Conservation (phyloP, 2,888 invertebrate genomes). For the Malthinus flaveolus region DNA sequence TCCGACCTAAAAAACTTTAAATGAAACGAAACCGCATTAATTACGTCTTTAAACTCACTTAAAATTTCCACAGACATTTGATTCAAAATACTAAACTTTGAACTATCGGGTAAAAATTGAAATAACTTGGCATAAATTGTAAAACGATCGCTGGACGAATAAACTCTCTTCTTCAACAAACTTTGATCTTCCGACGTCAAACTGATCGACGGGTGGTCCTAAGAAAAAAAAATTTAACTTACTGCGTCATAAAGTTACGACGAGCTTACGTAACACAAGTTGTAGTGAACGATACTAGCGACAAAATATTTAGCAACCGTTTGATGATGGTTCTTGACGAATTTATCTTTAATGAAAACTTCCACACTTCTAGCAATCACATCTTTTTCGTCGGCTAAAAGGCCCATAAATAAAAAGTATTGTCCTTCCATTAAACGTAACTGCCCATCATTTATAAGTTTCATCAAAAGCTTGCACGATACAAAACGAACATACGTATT, state of each 20-base stretch:
- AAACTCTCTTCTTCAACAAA: constrained; percentile 7
- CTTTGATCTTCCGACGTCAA: constrained; percentile 8
- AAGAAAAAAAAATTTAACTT: not conserved
- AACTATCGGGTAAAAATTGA: constrained; percentile 7
- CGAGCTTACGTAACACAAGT: constrained; percentile 15
- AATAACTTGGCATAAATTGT: constrained; percentile 14
- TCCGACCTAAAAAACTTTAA: not conserved
- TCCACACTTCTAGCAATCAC: constrained; percentile 15
- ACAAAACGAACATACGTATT: constrained; percentile 13
- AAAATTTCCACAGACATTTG: constrained; percentile 17
- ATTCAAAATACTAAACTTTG: constrained; percentile 12
- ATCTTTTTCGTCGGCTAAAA: constrained; percentile 18
- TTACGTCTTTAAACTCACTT: not conserved
- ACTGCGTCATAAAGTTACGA: not conserved
- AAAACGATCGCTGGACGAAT: constrained; percentile 5
- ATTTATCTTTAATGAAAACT: constrained; percentile 14
- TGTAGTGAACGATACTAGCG: constrained; percentile 18
- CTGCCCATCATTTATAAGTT: constrained; percentile 12
- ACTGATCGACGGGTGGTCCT: constrained; percentile 15
- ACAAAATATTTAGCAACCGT: constrained; percentile 18
- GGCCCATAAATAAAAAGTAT: constrained; percentile 21
- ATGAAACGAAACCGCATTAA: not conserved
- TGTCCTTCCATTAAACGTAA: constrained; percentile 18
- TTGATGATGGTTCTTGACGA: constrained; percentile 7
- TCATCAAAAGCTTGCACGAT: constrained; percentile 14